Evolutionary conservation across 1,140 invertebrate species (phyloP).

Genomic region (Aphelenchoides fujianensis): DNA sequence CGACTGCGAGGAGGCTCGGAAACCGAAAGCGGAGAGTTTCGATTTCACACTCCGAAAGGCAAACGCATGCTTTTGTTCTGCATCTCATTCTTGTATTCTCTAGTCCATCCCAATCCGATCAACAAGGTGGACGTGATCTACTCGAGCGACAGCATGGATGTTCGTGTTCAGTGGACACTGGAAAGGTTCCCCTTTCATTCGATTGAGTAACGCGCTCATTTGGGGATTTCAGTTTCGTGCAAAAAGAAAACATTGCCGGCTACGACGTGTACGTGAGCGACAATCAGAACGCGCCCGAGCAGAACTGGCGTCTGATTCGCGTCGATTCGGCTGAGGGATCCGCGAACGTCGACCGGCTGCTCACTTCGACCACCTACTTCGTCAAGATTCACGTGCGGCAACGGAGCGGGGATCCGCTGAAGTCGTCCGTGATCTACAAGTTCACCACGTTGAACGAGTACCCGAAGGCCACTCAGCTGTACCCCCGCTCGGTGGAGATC

Average conservation of each 20-base stretch:
- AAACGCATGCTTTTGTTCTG: not conserved
- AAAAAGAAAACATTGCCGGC: conserved; percentile 32
- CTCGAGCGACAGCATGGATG: conserved; percentile 55
- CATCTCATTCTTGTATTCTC: conserved; percentile 23
- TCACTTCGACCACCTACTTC: conserved; percentile 56
- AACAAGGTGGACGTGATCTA: conserved; percentile 60
- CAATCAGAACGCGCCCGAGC: conserved; percentile 38
- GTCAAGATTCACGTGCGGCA: conserved; percentile 52
- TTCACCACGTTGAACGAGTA: conserved; percentile 52
- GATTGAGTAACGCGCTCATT: conserved; percentile 10
- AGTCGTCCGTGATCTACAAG: conserved; percentile 52
- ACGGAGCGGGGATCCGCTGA: conserved; percentile 45
- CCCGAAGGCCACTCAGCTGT: not conserved
- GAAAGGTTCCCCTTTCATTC: too few relatives aligned
- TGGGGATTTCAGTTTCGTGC: conserved; percentile 14
- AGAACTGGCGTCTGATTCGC: conserved; percentile 31
- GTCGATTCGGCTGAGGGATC: conserved; percentile 39
- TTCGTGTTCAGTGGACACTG: conserved; percentile 57
- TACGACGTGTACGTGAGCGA: conserved; percentile 57
- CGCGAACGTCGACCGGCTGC: conserved; percentile 40
- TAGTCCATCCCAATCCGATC: conserved; percentile 50
- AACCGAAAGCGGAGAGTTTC: conserved; percentile 58
- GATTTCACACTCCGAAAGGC: conserved; percentile 52
- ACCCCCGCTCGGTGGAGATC: conserved; percentile 4
- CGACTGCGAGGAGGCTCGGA: conserved; percentile 39